These are phyloP conservation scores for Dendroctonus valens DNA, from an alignment of 1,140 invertebrate genomes.

Conservation along the genomic window DNA sequence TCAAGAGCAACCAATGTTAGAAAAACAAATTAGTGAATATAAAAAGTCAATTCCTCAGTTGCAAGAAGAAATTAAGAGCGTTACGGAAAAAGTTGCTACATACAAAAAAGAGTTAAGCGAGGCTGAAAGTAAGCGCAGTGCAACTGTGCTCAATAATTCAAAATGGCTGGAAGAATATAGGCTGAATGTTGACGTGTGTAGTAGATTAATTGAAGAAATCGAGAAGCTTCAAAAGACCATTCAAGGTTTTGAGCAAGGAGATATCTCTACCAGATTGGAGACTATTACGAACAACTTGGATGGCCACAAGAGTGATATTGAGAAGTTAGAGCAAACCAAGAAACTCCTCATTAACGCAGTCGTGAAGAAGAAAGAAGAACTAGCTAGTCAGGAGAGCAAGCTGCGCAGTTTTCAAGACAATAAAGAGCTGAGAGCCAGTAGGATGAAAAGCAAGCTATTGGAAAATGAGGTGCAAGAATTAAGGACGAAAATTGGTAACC, in stretches of 20 bases:
- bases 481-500: conserved; percentile 42
- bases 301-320: conserved; percentile 26
- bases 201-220: conserved; percentile 40
- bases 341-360: conserved; percentile 34
- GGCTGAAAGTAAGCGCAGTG: conserved; percentile 3
- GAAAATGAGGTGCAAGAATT: conserved; percentile 52
- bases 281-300: conserved; percentile 25
- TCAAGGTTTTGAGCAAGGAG: conserved; percentile 32
- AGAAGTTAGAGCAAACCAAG: conserved; percentile 30
- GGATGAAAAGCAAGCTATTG: conserved; percentile 47
- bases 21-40: conserved; percentile 36
- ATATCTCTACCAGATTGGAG: conserved; percentile 30
- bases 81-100: background rate
- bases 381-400: conserved; percentile 37
- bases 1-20: conserved; percentile 39
- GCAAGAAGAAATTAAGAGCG: conserved; percentile 21
- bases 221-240: conserved; percentile 38
- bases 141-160: conserved; percentile 25
- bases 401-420: conserved; percentile 42
- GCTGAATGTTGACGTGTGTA: conserved; percentile 46
- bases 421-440: conserved; percentile 37
- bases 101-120: conserved; percentile 26
- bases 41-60: conserved; percentile 20
- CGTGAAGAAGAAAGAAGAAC: conserved; percentile 36
- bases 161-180: conserved; percentile 47